Evolutionary conservation across 2,113 vertebrate species (phyloP), one percentile per base, ranked within the genome.

Genomic region (Quiscalus mexicanus): DNA sequence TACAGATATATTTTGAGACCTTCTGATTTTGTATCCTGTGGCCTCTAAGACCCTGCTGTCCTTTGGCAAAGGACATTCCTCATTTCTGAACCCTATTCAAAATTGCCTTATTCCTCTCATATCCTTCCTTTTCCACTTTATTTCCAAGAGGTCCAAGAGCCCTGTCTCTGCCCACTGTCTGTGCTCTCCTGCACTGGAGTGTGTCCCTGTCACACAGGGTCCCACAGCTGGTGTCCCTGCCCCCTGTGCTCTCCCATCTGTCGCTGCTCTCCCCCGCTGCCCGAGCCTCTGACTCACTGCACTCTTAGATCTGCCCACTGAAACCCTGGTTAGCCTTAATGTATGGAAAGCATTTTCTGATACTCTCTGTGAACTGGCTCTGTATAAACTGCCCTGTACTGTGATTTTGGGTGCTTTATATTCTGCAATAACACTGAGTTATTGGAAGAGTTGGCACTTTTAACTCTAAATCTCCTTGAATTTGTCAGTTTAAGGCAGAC

Each of bases 381-480:
- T 50, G 5, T 41, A 30, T 75, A 84, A 94, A 81, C 84, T 93
- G 83, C 49, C 73, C 90, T 64, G 41, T 39, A 53, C 59, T 89
- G 89, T 62, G 77, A 12, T 53, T 94, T 78, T 77, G 76, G 69
- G n/a, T 91, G 80, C 90, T 96, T 94, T 95, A 68, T 73, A 93
- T 89, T 92, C 92, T 82, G 88, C 93, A 93, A 14, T 95, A 96
- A 89, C 2, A 1, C 35, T 86, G 90, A 97, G 79, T 94, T 97
- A 96, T 63, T 92, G 92, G 52, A 88, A 87, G 96, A 68, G 88
- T 35, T 94, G 88, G 88, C 95, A 95, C 83, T 86, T 89, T 84
- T 78, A 95, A 96, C 95, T 96, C 88, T 94, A 89, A 96, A 94
- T 97, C 95, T 96, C 90, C 90, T 94, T 90, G 92, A 95, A 93